Evolutionary conservation across 1,140 invertebrate species (phyloP).

Genomic region (Yoshiicerus persimilis): DNA sequence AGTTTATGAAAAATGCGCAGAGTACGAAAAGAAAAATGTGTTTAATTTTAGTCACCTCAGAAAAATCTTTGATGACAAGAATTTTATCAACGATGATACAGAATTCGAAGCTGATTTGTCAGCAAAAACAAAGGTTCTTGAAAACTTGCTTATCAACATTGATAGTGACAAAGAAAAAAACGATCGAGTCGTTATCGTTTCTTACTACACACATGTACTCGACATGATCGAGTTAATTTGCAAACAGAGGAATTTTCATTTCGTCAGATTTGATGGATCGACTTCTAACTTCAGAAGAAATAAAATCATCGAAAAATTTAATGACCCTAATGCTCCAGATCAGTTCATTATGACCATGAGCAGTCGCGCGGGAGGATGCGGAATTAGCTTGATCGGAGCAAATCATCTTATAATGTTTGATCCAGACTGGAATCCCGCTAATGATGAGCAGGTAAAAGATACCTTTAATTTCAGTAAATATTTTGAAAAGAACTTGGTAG

Average conservation of each 20-base stretch:
- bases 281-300: background rate
- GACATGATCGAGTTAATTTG: too few relatives aligned
- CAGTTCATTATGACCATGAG: too few relatives aligned
- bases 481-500: background rate
- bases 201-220: background rate
- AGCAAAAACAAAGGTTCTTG: background rate
- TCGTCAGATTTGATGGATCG: too few relatives aligned
- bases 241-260: too few relatives aligned
- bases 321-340: too few relatives aligned
- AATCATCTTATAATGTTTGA: too few relatives aligned
- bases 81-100: background rate
- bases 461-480: background rate
- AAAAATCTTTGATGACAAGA: background rate
- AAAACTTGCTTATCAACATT: background rate
- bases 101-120: background rate
- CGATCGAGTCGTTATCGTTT: background rate
- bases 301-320: background rate
- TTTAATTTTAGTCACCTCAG: background rate
- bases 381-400: background rate
- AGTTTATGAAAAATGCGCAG: background rate
- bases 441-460: background rate
- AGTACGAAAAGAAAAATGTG: background rate
- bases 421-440: too few relatives aligned
- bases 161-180: background rate
- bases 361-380: too few relatives aligned